Evolutionary conservation across 2,797 vertebrate species (phyloP).

Genomic region (Selene dorsalis): DNA sequence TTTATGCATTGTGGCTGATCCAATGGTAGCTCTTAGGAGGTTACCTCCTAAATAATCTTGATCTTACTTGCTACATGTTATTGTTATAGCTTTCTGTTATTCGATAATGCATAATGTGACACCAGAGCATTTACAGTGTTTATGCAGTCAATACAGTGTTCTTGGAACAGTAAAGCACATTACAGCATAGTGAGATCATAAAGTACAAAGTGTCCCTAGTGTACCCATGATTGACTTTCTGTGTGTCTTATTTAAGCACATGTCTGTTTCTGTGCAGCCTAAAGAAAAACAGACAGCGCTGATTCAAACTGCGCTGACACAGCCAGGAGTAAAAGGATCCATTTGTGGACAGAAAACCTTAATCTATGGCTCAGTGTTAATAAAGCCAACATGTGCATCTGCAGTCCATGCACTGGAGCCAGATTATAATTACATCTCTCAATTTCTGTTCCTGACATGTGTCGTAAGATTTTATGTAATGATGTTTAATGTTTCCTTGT

Average conservation of each 20-base stretch:
- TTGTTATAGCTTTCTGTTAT: neutral
- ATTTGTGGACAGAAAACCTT: constrained; percentile 25
- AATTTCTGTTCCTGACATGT: constrained; percentile 11
- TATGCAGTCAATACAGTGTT: neutral
- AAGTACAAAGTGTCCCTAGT: constrained; percentile 30
- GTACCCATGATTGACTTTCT: constrained; percentile 32
- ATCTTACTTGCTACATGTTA: neutral
- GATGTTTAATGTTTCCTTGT: constrained; percentile 18
- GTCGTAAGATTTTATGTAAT: constrained; percentile 35
- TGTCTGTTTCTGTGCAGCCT: constrained; percentile 26
- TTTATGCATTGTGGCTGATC: neutral
- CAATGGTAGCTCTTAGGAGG: neutral
- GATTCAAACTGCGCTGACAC: constrained; percentile 28
- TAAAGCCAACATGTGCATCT: constrained; percentile 36
- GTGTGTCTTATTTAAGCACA: constrained; percentile 24
- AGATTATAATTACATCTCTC: constrained; percentile 16
- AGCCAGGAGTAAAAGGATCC: constrained; percentile 43
- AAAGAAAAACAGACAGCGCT: constrained; percentile 43
- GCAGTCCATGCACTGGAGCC: neutral
- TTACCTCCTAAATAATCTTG: neutral
- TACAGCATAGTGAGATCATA: constrained; percentile 48
- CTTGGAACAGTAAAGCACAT: constrained; percentile 42
- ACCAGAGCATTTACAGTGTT: constrained; percentile 30
- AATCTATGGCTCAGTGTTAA: constrained; percentile 36
- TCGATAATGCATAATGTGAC: neutral